phyloP scores from a whole-genome alignment of 2,888 invertebrate species.

The Amblyteles armatorius region DNA sequence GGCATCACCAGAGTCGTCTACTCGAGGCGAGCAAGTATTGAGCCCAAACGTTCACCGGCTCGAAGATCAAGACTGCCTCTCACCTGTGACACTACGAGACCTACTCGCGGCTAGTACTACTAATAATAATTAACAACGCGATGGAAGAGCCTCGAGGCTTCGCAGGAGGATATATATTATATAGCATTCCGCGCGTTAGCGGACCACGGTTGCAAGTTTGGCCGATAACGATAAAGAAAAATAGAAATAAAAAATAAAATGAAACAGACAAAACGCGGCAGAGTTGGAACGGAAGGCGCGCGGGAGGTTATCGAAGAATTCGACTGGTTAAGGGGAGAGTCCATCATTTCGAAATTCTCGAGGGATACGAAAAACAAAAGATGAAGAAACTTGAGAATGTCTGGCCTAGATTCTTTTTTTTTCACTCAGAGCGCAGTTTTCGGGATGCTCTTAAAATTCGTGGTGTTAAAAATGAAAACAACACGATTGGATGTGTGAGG shows the following conservation, averaged over 20 bases:
- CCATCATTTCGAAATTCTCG: neutral
- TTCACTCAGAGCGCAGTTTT: neutral
- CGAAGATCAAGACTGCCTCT: slow-evolving; percentile 83
- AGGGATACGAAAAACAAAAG: neutral
- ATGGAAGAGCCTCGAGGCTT: slow-evolving; percentile 50
- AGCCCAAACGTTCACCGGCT: slow-evolving; percentile 77
- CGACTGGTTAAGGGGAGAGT: neutral
- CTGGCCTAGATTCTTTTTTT: slow-evolving; percentile 30
- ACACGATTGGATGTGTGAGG: neutral
- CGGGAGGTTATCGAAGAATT: neutral
- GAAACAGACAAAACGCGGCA: neutral
- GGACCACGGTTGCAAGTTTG: slow-evolving; percentile 27
- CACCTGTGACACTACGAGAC: slow-evolving; percentile 67
- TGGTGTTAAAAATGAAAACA: neutral
- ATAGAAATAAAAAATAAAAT: neutral
- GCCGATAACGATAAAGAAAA: neutral
- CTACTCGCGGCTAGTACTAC: slow-evolving; percentile 65
- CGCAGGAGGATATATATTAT: slow-evolving; percentile 36
- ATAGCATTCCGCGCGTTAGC: slow-evolving; percentile 43
- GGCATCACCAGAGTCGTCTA: slow-evolving; percentile 77
- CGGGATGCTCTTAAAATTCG: neutral
- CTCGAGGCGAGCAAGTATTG: slow-evolving; percentile 82
- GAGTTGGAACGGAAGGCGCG: neutral
- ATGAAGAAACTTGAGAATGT: slow-evolving; percentile 4
- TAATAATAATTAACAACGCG: slow-evolving; percentile 56